These are phyloP conservation scores for Nipponia nippon DNA, from an alignment of 2,113 vertebrate genomes.

Conservation along the genomic window DNA sequence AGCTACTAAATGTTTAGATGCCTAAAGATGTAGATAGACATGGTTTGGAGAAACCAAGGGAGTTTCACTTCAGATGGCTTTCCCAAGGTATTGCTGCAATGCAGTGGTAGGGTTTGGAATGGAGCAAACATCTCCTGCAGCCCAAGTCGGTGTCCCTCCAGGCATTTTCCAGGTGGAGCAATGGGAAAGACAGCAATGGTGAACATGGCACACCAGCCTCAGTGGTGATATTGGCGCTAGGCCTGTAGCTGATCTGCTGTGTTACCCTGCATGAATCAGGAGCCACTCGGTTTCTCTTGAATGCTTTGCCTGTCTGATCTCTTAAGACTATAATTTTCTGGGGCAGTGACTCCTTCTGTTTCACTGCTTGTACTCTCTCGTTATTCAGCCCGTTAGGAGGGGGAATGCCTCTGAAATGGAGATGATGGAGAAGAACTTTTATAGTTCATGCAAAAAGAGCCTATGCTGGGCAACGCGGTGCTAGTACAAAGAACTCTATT, in stretches of 20 bases:
- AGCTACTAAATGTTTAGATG: not conserved
- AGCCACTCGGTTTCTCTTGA: not conserved
- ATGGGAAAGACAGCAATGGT: accelerated
- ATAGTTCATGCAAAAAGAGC: not conserved
- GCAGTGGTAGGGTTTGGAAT: not conserved
- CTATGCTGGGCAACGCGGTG: not conserved
- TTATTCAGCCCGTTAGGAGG: not conserved
- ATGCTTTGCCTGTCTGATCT: not conserved
- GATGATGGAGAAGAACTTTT: not conserved
- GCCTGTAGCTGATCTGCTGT: not conserved
- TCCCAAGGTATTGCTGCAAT: not conserved
- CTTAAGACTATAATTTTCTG: not conserved
- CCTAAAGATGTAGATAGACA: accelerated
- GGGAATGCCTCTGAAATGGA: not conserved
- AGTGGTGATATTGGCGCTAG: not conserved
- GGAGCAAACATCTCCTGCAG: not conserved
- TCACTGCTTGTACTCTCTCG: not conserved
- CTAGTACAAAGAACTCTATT: not conserved
- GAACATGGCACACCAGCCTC: accelerated
- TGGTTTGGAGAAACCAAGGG: not conserved
- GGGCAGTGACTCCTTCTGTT: not conserved
- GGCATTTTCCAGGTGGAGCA: not conserved
- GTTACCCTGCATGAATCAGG: not conserved
- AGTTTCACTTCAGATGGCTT: not conserved
- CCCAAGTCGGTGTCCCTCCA: not conserved